Conservation (phyloP, 2,113 vertebrate species). For the Brachyhypopomus occidentalis region DNA sequence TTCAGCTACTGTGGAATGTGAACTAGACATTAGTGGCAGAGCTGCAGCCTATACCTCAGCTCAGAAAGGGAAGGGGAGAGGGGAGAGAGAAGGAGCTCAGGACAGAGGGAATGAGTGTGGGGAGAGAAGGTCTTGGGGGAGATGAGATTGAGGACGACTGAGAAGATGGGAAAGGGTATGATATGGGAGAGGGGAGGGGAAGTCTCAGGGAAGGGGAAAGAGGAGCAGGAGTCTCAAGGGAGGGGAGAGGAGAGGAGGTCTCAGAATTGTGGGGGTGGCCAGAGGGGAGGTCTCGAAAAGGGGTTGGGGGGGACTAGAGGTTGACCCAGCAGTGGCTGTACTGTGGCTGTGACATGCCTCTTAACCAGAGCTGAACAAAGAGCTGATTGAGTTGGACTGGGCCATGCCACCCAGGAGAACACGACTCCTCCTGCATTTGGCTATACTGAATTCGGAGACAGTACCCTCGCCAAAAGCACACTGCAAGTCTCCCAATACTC, state of each 20-base stretch:
- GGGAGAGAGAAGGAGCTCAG: not conserved
- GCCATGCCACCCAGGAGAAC: not conserved
- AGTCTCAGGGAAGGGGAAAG: not conserved
- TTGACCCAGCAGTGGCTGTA: slow-evolving; percentile 65
- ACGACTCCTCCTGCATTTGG: not conserved
- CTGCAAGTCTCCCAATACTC: slow-evolving; percentile 35
- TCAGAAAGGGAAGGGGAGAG: too few species aligned
- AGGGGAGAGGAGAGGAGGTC: too few species aligned
- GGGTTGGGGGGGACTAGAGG: slow-evolving; percentile 15
- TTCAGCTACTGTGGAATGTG: not conserved
- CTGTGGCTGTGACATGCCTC: slow-evolving; percentile 67
- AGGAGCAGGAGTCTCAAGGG: slow-evolving; percentile 41
- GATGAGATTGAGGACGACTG: too few species aligned
- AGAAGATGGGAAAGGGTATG: too few species aligned
- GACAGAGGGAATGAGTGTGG: too few species aligned
- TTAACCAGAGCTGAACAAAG: slow-evolving; percentile 70
- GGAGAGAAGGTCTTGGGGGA: too few species aligned
- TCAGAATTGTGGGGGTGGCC: too few species aligned
- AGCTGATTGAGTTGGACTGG: slow-evolving; percentile 60
- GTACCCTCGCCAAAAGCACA: not conserved
- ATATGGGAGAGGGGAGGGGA: too few species aligned
- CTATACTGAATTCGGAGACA: not conserved
- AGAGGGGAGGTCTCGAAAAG: too few species aligned
- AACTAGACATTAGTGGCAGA: not conserved
- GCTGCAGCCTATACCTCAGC: too few species aligned